phyloP scores from a whole-genome alignment of 2,113 vertebrate genomes.

The Poeciliopsis turrubarensis region DNA sequence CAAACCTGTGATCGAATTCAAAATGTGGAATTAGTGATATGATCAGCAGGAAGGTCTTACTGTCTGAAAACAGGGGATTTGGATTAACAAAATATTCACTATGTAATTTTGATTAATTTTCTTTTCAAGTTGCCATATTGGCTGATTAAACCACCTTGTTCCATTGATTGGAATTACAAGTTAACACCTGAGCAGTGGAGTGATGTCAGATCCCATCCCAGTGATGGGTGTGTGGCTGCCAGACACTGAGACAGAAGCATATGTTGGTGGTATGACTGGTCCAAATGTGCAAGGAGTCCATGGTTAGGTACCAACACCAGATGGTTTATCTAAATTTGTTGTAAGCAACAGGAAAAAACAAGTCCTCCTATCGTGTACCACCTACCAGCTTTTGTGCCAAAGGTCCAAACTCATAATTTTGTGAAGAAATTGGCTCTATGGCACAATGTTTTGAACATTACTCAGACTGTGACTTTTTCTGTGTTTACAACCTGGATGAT shows the following conservation, averaged over 20 bases:
- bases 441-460: background rate
- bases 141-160: constrained; percentile 5
- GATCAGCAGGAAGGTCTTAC: constrained; percentile 1
- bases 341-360: constrained; percentile 41
- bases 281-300: constrained; percentile 68
- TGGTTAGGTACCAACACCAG: constrained; percentile 63
- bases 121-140: constrained; percentile 17
- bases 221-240: constrained; percentile 63
- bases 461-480: background rate
- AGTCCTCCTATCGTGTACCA: constrained; percentile 35
- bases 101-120: constrained; percentile 10
- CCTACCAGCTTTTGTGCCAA: constrained; percentile 46
- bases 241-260: constrained; percentile 70
- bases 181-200: constrained; percentile 52
- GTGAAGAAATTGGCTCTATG: background rate
- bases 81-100: constrained; percentile 1
- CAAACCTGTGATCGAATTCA: background rate
- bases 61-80: constrained; percentile 2
- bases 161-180: constrained; percentile 26
- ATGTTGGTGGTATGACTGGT: constrained; percentile 70
- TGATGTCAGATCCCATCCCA: constrained; percentile 67
- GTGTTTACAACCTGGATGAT: too few species aligned
- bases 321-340: constrained; percentile 73
- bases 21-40: background rate
- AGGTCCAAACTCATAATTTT: constrained; percentile 46